Percentiles rank a stretch among this genome's conserved stretches.
These are phyloP conservation scores for Iguana delicatissima DNA, from an alignment of 2,797 vertebrate genomes.

Conservation along the genomic window DNA sequence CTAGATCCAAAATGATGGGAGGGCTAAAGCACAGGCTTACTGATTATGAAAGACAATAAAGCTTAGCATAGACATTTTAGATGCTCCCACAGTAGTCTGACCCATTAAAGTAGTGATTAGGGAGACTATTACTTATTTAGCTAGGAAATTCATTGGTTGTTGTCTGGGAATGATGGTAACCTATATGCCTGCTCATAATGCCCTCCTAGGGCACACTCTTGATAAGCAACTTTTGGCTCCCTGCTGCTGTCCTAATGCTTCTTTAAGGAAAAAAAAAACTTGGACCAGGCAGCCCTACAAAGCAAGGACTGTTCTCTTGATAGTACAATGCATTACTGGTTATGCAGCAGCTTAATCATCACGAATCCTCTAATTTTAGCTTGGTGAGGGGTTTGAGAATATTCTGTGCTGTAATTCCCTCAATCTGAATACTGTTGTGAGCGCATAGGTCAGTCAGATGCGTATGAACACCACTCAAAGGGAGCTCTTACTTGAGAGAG, in stretches of 20 bases:
- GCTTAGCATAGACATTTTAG: background rate
- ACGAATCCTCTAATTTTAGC: background rate
- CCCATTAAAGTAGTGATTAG: background rate
- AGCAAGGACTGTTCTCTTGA: background rate
- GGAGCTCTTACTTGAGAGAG: background rate
- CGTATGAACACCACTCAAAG: background rate
- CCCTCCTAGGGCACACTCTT: background rate
- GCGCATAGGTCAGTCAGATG: background rate
- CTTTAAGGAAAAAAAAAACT: background rate
- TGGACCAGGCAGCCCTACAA: background rate
- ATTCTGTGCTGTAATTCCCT: background rate
- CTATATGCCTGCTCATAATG: background rate
- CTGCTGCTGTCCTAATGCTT: background rate
- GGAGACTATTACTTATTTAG: background rate
- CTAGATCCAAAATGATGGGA: no score
- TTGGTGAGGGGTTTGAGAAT: background rate
- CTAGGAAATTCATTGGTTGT: background rate
- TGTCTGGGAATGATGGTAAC: background rate
- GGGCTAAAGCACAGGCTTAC: background rate
- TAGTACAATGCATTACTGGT: background rate
- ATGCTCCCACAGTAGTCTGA: background rate
- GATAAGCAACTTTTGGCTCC: background rate
- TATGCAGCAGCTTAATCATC: background rate
- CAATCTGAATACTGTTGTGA: background rate
- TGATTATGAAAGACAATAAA: background rate